Evolutionary conservation across 2,113 vertebrate genomes (phyloP).

Genomic region (Sitta europaea): DNA sequence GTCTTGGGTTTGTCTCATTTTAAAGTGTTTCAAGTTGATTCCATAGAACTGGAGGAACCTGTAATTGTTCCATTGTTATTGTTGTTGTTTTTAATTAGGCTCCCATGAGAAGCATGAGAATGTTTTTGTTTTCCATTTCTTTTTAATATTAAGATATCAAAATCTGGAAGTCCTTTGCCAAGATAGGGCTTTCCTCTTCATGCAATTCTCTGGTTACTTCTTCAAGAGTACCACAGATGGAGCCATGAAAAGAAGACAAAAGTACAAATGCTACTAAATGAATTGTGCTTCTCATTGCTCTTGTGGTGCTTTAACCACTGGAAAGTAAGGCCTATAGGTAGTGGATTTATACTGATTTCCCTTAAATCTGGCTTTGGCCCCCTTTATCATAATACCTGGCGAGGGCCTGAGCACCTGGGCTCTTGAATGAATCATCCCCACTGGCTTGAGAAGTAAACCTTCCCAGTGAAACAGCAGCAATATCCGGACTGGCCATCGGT

Average conservation of each 20-base stretch:
- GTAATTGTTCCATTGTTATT: not conserved
- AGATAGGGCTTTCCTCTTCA: not conserved
- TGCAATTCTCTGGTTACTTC: not conserved
- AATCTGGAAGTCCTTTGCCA: conserved; percentile 9
- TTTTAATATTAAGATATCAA: not conserved
- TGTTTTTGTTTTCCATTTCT: not conserved
- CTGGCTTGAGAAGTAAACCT: not conserved
- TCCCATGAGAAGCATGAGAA: not conserved
- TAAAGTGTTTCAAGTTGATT: not conserved
- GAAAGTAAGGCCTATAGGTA: not conserved
- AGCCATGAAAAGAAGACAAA: not conserved
- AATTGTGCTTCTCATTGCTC: not conserved
- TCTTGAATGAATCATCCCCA: not conserved
- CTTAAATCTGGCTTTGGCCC: not conserved
- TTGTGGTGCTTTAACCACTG: not conserved
- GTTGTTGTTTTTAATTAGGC: not conserved
- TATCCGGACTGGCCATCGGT: conserved; percentile 46
- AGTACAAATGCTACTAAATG: not conserved
- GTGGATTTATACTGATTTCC: not conserved
- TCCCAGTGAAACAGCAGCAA: conserved; percentile 34
- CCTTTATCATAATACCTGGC: not conserved
- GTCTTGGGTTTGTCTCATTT: not conserved
- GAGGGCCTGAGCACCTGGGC: conserved; percentile 37
- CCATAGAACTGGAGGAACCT: not conserved
- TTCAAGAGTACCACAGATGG: fast-evolving